Evolutionary conservation across 2,113 vertebrate species (phyloP).

Genomic region (Lagopus muta): DNA sequence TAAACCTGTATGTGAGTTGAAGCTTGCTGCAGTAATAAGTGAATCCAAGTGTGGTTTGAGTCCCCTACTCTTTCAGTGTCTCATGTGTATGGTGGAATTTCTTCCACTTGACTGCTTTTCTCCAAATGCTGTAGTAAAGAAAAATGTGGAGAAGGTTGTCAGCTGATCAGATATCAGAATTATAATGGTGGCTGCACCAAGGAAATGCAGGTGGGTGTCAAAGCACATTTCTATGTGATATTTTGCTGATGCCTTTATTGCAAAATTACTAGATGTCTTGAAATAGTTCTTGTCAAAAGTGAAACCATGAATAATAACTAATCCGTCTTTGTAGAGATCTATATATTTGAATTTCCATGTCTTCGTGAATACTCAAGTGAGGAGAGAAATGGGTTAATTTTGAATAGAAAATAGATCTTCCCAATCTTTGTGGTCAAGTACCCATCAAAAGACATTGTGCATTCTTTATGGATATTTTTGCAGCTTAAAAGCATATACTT

Average conservation of each 20-base stretch:
- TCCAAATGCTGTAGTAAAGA: neutral
- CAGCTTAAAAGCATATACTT: neutral
- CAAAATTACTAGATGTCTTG: neutral
- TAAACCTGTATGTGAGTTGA: neutral
- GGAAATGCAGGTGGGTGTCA: neutral
- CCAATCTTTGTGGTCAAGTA: neutral
- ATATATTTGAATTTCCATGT: neutral
- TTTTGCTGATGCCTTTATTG: neutral
- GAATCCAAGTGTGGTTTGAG: neutral
- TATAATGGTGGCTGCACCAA: neutral
- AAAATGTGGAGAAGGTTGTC: neutral
- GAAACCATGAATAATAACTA: neutral
- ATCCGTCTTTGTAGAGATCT: neutral
- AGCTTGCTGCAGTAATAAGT: neutral
- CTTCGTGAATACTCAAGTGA: neutral
- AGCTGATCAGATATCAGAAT: neutral
- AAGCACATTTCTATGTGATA: neutral
- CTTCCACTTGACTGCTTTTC: neutral
- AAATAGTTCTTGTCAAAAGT: neutral
- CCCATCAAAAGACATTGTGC: neutral
- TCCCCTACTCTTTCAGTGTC: neutral
- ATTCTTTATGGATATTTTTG: neutral
- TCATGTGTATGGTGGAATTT: neutral
- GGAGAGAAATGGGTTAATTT: slow-evolving; percentile 8
- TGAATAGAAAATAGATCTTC: neutral